Base-by-base conservation (phyloP, 2,113 vertebrate species). In the Petromus typicus region DNA sequence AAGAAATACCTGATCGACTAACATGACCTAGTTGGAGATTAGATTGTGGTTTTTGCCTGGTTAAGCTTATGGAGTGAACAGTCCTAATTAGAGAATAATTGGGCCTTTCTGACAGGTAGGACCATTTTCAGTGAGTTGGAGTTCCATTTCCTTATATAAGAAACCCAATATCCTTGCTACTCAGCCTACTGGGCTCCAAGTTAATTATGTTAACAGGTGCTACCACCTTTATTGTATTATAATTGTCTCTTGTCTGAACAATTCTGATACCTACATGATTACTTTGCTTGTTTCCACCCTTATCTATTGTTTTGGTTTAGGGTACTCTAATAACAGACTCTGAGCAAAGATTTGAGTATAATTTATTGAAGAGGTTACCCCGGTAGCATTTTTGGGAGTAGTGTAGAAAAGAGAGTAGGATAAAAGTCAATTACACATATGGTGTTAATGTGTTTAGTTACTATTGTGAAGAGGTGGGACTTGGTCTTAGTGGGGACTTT, bases 361-460 rank as follows among this genome's bases (percentile, higher is more conserved):
- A 51, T 22, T 69, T 89, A 75, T 48, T 75, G 34, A 90, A 34
- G 34, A 79, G 56, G 7, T 43, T 12, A 83, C 45, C 2, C 59
- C 66, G 30, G 11, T 79, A 51, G 6, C 20, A 25, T 5, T 64
- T 23, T 67, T 37, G 12, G 64, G 40, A 45, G 10, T 73, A 7
- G 25, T 69, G 4, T 30, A 82, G 51, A 85, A 17, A 83, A 6
- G 23, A 85, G 6, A 20, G 12, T 79, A 73, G 45, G 9, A 76
- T 20, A 75, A 94, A 92, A 93, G 43, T 20, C 27, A 76, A 67
- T 75, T 48, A 48, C 57, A 91, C 54, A n/a, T n/a, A 86, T 66
- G 22, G 43, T 73, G 61, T 71, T 73, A 45, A 27, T 76, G 48
- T 85, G 18, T 25, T n/a, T 59, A n/a, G 45, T 79, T 73, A 80